Percentiles rank a stretch among this genome's conserved stretches.
Evolutionary conservation across 2,113 vertebrate species (phyloP).

Genomic region (Labeo catla): DNA sequence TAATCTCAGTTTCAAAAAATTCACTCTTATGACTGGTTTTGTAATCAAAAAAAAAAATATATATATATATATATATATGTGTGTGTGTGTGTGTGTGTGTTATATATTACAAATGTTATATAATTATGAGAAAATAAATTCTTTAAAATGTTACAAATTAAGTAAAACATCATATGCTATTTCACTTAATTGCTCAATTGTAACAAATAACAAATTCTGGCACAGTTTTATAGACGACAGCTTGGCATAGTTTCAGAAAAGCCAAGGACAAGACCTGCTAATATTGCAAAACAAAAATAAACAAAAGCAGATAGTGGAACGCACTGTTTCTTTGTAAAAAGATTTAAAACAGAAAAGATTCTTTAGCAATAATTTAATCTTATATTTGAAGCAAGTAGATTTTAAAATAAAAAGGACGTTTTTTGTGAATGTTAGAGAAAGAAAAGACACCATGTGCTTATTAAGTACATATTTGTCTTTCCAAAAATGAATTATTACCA

Average conservation of each 20-base stretch:
- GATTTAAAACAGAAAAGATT: neutral
- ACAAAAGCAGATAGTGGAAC: neutral
- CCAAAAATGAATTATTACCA: neutral
- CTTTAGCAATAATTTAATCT: neutral
- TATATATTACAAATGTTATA: too few species aligned
- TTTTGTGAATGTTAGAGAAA: neutral
- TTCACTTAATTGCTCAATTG: neutral
- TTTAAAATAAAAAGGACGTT: neutral
- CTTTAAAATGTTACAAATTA: too few species aligned
- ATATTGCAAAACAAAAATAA: slow-evolving; percentile 24
- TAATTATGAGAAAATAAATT: too few species aligned
- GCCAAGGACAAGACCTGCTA: slow-evolving; percentile 20
- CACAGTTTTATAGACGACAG: neutral
- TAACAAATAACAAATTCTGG: neutral
- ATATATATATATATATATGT: too few species aligned
- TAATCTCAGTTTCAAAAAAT: too few species aligned
- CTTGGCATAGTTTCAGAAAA: slow-evolving; percentile 4
- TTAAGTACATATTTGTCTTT: neutral
- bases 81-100: too few species aligned
- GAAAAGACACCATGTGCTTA: neutral
- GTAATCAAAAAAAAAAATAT: too few species aligned
- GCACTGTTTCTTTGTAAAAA: neutral
- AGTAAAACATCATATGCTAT: too few species aligned
- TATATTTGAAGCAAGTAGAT: neutral
- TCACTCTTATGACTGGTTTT: too few species aligned